phyloP scores from a whole-genome alignment of 2,888 invertebrate species.

The Lasioglossum lativentre region DNA sequence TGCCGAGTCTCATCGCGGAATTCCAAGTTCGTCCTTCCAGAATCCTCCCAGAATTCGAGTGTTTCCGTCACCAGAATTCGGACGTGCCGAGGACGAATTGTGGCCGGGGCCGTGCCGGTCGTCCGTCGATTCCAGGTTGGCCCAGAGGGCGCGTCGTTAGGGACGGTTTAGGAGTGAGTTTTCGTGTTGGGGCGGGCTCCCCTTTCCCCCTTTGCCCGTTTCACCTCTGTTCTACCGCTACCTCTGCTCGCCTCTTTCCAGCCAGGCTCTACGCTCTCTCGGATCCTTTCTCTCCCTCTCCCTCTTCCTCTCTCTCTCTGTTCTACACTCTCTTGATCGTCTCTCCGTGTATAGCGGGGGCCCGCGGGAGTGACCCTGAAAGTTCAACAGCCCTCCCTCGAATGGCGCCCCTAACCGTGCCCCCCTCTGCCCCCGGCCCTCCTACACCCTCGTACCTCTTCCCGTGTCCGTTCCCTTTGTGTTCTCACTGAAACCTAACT shows the following conservation, averaged over 20 bases:
- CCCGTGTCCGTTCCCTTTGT: constrained; percentile 80
- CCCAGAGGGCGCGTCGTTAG: constrained; percentile 68
- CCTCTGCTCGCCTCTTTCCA: constrained; percentile 6
- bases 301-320: constrained; percentile 24
- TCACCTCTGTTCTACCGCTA: constrained; percentile 11
- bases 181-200: constrained; percentile 62
- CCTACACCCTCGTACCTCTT: constrained; percentile 56
- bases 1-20: background rate
- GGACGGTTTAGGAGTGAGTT: constrained; percentile 75
- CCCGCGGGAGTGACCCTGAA: constrained; percentile 82
- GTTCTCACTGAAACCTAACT: constrained; percentile 82
- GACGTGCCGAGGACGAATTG: constrained; percentile 48
- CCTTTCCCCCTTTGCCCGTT: background rate
- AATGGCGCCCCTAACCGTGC: constrained; percentile 67
- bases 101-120: constrained; percentile 28
- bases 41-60: background rate
- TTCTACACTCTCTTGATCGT: constrained; percentile 53
- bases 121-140: constrained; percentile 48
- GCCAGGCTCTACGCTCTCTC: constrained; percentile 12
- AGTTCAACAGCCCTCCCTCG: constrained; percentile 78
- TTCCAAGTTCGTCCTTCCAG: background rate
- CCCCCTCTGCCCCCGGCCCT: constrained; percentile 13
- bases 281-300: background rate
- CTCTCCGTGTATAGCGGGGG: constrained; percentile 51
- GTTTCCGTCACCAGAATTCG: background rate